Evolutionary conservation across 2,113 vertebrate species (phyloP), one percentile per base, ranked within the genome.

Genomic region (Lophura nycthemera): DNA sequence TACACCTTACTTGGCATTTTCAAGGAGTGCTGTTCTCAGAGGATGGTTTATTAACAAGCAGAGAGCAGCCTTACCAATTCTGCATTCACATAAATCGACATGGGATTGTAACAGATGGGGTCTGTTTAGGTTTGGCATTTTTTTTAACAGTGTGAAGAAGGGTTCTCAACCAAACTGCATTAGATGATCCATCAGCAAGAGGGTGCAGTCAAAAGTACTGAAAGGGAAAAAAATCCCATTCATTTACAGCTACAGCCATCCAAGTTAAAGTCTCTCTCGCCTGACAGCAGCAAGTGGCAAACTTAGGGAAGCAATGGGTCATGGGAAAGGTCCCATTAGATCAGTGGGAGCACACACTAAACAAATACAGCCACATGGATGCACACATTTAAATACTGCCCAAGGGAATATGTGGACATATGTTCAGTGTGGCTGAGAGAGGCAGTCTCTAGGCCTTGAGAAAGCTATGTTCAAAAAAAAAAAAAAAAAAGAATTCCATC

Each of bases 261-360:
- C 69, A 91, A 95, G 97, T 92, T 97, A 97, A 97, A 97, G 95
- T 93, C 70, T 83, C 83, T 92, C 92, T 96, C 93, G 14, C 90
- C 95, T 96, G 96, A 96, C 96, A 97, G 97, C 96, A 96, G 96
- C 96, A 96, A 97, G 96, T 97, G 96, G 97, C 97, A 97, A 97
- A 97, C 97, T 96, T 97, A 95, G 96, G 97, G 97, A 98, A 98
- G 96, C 97, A 80, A 83, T 89, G 91, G 98, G 98, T 98, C 98
- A 97, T 98, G 97, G 96, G 98, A 98, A 98, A 98, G 98, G 97
- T 97, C 97, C 97, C 93, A 97, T 96, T 96, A 95, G 97, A 97
- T 96, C 97, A 96, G 97, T 97, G 93, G 97, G 97, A 97, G 97
- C 94, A 97, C 96, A 97, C 96, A 96, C 97, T 97, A 97, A 97